Percentiles rank a stretch among this genome's conserved stretches.
Conservation (phyloP, 2,113 vertebrate species). For the Gobius niger region DNA sequence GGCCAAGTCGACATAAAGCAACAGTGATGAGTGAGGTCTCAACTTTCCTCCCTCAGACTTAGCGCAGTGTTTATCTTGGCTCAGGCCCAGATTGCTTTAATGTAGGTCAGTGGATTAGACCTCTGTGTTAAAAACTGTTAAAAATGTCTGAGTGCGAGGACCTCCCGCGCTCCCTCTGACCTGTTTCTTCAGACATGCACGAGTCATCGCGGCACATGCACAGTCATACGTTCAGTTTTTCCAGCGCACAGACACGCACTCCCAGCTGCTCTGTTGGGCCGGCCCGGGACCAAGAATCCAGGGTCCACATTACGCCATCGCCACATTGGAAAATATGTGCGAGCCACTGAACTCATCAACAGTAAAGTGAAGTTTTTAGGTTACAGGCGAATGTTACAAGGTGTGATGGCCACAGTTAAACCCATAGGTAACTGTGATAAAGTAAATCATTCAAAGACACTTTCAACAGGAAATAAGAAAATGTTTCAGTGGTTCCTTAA, state of each 20-base stretch:
- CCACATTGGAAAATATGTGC: conserved; percentile 48
- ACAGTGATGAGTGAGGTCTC: conserved; percentile 12
- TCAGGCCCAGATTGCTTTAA: conserved; percentile 44
- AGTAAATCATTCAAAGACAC: background rate
- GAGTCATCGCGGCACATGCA: conserved; percentile 49
- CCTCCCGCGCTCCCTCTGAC: conserved; percentile 49
- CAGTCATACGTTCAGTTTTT: conserved; percentile 57
- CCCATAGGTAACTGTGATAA: background rate
- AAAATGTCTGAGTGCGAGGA: conserved; percentile 44
- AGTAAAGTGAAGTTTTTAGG: conserved; percentile 35
- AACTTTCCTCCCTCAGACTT: conserved; percentile 10
- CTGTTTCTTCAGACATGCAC: conserved; percentile 52
- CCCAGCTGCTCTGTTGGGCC: conserved; percentile 54
- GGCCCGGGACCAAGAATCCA: conserved; percentile 31
- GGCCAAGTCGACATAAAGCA: conserved; percentile 1
- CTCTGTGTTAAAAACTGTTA: conserved; percentile 28
- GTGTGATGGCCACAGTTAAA: conserved; percentile 30
- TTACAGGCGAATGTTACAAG: conserved; percentile 30
- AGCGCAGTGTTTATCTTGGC: conserved; percentile 53
- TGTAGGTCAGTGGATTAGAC: conserved; percentile 63
- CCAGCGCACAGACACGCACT: conserved; percentile 40
- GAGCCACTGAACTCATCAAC: conserved; percentile 28
- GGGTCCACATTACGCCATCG: conserved; percentile 31
- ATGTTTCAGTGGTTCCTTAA: conserved; percentile 46
- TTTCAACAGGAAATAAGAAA: background rate